Evolutionary conservation across 2,888 invertebrate species (phyloP).

Genomic region (Scrobipalpa atriplicella): DNA sequence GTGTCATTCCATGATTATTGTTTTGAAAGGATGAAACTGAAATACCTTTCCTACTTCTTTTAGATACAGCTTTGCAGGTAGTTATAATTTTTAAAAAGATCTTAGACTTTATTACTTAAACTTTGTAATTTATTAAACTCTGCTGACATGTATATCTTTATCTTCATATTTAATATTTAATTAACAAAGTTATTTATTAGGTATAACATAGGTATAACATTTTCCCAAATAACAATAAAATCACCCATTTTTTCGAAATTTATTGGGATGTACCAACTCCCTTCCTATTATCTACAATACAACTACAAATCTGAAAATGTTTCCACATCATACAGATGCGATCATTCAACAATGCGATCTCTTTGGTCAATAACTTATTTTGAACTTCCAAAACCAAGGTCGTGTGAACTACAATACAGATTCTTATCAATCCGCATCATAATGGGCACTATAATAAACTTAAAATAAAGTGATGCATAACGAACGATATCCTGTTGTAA

Average conservation of each 20-base stretch:
- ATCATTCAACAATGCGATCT: conserved; percentile 11
- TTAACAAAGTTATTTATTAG: too few relatives aligned
- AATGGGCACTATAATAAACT: not conserved
- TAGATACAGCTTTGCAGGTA: not conserved
- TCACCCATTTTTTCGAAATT: too few relatives aligned
- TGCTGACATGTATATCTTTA: too few relatives aligned
- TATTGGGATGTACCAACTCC: too few relatives aligned
- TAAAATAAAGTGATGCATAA: conserved; percentile 4
- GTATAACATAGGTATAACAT: too few relatives aligned
- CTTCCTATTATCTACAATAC: too few relatives aligned
- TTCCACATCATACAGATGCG: not conserved
- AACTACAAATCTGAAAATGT: not conserved
- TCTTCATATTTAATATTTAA: too few relatives aligned
- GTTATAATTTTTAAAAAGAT: not conserved
- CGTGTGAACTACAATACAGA: conserved; percentile 1
- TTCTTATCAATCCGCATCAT: not conserved
- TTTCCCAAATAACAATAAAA: too few relatives aligned
- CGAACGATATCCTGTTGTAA: conserved; percentile 14
- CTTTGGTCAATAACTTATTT: conserved; percentile 8
- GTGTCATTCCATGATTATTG: too few relatives aligned
- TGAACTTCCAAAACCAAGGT: conserved; percentile 1
- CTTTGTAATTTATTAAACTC: not conserved
- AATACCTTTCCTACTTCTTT: too few relatives aligned
- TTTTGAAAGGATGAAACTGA: too few relatives aligned
- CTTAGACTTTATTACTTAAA: too few relatives aligned